Evolutionary conservation across 2,113 vertebrate genomes (phyloP).

Genomic region (Casuarius casuarius): DNA sequence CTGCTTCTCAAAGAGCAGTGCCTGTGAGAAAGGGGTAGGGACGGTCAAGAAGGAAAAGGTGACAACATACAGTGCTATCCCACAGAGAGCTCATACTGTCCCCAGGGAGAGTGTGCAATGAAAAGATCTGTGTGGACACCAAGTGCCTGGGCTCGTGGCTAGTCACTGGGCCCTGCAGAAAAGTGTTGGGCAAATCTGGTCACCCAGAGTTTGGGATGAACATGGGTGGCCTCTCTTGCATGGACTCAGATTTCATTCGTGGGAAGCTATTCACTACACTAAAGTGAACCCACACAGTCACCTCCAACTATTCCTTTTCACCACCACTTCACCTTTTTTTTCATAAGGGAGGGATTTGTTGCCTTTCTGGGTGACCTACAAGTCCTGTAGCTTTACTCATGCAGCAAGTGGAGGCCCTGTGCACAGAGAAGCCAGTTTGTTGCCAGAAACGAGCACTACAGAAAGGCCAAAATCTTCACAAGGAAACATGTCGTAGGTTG

Average conservation of each 20-base stretch:
- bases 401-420: not conserved
- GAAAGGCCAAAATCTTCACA: not conserved
- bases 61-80: not conserved
- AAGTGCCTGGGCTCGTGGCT: not conserved
- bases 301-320: not conserved
- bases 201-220: not conserved
- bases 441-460: not conserved
- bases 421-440: not conserved
- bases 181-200: not conserved
- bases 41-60: not conserved
- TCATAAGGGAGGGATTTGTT: too few species aligned
- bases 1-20: not conserved
- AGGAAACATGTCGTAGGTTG: too few species aligned
- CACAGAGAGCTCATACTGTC: not conserved
- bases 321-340: not conserved
- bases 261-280: not conserved
- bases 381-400: too few species aligned
- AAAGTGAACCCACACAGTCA: not conserved
- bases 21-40: not conserved
- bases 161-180: not conserved
- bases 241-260: not conserved
- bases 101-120: not conserved
- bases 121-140: not conserved
- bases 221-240: not conserved
- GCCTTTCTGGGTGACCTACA: not conserved